phyloP scores from a whole-genome alignment of 2,888 invertebrate species.

The Liopterus haemorrhoidalis region DNA sequence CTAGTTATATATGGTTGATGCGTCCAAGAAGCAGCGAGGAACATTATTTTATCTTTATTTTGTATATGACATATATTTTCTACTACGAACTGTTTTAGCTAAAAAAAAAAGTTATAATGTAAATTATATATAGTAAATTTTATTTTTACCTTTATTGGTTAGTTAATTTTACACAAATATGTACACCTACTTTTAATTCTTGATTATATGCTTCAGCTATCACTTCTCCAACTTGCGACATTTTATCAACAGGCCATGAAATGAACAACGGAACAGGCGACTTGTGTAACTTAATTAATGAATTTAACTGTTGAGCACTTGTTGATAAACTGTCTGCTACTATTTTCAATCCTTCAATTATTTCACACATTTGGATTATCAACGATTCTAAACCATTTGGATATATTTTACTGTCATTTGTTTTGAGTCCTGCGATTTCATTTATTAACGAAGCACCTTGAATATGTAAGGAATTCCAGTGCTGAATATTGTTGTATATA shows the following conservation, averaged over 20 bases:
- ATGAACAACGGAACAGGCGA: constrained; percentile 39
- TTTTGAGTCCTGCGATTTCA: constrained; percentile 41
- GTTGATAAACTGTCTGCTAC: constrained; percentile 35
- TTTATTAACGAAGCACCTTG: constrained; percentile 45
- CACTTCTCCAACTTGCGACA: constrained; percentile 34
- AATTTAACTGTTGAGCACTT: constrained; percentile 38
- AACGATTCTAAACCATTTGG: constrained; percentile 33
- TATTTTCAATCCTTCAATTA: constrained; percentile 34
- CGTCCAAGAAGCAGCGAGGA: constrained; percentile 47
- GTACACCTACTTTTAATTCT: constrained; percentile 43
- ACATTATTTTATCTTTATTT: constrained; percentile 44
- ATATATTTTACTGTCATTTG: constrained; percentile 31
- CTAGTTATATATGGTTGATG: constrained; percentile 45
- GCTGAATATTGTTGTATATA: constrained; percentile 48
- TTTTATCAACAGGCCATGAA: constrained; percentile 36
- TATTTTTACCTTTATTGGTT: no score
- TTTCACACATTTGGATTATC: constrained; percentile 34
- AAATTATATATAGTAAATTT: no score
- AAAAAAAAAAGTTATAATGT: constrained; percentile 24
- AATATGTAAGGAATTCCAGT: constrained; percentile 49
- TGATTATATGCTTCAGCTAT: constrained; percentile 42
- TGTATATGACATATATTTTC: constrained; percentile 46
- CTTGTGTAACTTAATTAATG: constrained; percentile 40
- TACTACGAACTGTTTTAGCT: constrained; percentile 42
- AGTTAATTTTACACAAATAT: no score